These are phyloP conservation scores for Drosophila bunnanda DNA, from an alignment of 2,888 invertebrate genomes.

Conservation along the genomic window DNA sequence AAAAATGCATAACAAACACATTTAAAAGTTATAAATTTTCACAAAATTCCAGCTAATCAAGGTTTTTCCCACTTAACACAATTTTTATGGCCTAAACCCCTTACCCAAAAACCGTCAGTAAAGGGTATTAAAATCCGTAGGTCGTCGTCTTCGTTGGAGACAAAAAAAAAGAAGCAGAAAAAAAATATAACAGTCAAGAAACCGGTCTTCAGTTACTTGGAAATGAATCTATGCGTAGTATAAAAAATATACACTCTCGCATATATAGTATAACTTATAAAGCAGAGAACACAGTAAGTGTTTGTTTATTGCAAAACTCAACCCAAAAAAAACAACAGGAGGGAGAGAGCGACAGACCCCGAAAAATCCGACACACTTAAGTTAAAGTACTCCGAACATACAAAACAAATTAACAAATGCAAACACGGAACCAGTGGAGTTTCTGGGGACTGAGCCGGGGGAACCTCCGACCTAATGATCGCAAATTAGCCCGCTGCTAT, in stretches of 20 bases:
- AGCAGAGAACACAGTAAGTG: conserved; percentile 60
- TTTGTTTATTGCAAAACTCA: conserved; percentile 73
- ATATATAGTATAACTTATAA: conserved; percentile 26
- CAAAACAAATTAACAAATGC: conserved; percentile 46
- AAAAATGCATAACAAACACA: conserved; percentile 3
- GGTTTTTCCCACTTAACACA: conserved; percentile 13
- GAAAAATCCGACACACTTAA: conserved; percentile 34
- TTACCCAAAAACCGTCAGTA: conserved; percentile 4
- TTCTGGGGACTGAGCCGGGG: conserved; percentile 15
- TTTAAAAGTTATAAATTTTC: not conserved
- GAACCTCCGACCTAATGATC: conserved; percentile 72
- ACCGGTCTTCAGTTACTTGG: conserved; percentile 77
- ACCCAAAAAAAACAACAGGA: conserved; percentile 36
- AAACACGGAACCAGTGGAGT: conserved; percentile 32
- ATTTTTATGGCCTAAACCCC: conserved; percentile 17
- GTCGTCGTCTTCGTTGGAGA: conserved; percentile 60
- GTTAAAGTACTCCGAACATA: conserved; percentile 45
- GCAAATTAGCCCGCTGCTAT: conserved; percentile 41
- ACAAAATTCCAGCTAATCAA: not conserved
- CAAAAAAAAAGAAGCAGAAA: conserved; percentile 22
- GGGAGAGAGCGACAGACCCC: conserved; percentile 28
- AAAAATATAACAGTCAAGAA: conserved; percentile 39
- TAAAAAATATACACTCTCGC: conserved; percentile 25
- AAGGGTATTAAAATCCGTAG: conserved; percentile 63
- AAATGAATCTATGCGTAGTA: conserved; percentile 61